Evolutionary conservation across 2,888 invertebrate genomes (phyloP), one percentile per base, ranked within the genome.

Genomic region (Emmelina monodactyla): DNA sequence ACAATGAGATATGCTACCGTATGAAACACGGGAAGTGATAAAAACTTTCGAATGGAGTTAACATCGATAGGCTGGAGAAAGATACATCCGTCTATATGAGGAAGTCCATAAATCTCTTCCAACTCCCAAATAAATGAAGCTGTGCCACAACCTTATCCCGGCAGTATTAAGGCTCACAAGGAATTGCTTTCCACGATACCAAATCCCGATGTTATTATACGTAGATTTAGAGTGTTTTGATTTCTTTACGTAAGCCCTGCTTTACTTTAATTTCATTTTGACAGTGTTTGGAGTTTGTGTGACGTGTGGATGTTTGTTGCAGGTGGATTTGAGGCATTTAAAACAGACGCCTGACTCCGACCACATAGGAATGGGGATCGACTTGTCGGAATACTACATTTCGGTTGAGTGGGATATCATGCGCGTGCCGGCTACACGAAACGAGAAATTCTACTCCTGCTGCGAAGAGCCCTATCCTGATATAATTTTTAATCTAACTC

Each of bases 371-470:
- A 86, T 93, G 63, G 94, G 94, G 43, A 94, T 95, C 55, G 94
- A 95, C 70, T 83, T 95, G 45, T 92, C 92, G 56, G 94, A 95
- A 70, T 95, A 94, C 71, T 94, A 94, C 83, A 92, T 95, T 68
- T 95, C 95, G 56, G 97, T 97, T 40, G 97, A 98, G 80, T 98
- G 97, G 98, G 97, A 97, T 78, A 94, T 94, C 54, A 90, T 97
- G 87, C 87, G 91, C 44, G 94, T 94, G 47, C 94, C 94, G 37
- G 94, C 94, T 28, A 88, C 89, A 44, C 84, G 94, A 50, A 92
- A 94, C 66, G 94, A 94, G 62, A 92, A 92, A 66, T 93, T 91
- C 75, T 94, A 97, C 84, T 93, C 93, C 55, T 97, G 97, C 79
- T 97, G 97, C 72, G 92, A 94, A 68, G 93, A 97, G 70, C 97